Evolutionary conservation across 2,113 vertebrate genomes (phyloP), one percentile per base, ranked within the genome.

Genomic region (Nesospiza acunhae): DNA sequence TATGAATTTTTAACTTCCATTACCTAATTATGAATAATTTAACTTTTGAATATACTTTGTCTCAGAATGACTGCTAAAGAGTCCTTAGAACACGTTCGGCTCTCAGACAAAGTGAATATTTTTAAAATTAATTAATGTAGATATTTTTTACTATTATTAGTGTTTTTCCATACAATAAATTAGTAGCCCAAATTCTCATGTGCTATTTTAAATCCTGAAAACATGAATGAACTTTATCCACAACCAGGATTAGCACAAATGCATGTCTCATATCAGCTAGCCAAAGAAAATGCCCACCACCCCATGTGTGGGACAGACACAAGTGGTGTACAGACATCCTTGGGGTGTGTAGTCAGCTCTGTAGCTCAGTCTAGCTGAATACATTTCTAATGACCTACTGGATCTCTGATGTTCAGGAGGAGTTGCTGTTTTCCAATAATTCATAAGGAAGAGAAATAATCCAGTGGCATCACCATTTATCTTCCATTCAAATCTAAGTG

Each of bases 251-350:
- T 39, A n/a, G 4, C 42, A 52, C 10, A 67, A 76, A 56, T 35
- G 1, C 23, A 22, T 47, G 15, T 67, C 33, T 8, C 7, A 2
- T n/a, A 23, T 70, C 56, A 84, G 6, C 17, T 39, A 52, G 6
- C 16, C 17, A 42, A n/a, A 27, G 5, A 87, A 79, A 87, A 50
- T 47, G 1, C 4, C 8, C 33, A 42, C 7, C 8, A 24, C 39
- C 8, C 7, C 2, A 0, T 28, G 8, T n/a, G 13, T 72, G 31
- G 31, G 10, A 37, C 15, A 44, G 15, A 47, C 0, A 0, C 13
- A 6, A 8, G 33, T 33, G 19, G 4, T 31, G 11, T 11, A 11
- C 3, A 47, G 17, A 18, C 7, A 35, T 35, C 49, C 15, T 44
- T 49, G 35, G 3, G 4, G 1, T 33, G 15, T 35, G 21, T 78